These are phyloP conservation scores for Epistrophella euchroma DNA, from an alignment of 2,888 invertebrate genomes.

Conservation along the genomic window DNA sequence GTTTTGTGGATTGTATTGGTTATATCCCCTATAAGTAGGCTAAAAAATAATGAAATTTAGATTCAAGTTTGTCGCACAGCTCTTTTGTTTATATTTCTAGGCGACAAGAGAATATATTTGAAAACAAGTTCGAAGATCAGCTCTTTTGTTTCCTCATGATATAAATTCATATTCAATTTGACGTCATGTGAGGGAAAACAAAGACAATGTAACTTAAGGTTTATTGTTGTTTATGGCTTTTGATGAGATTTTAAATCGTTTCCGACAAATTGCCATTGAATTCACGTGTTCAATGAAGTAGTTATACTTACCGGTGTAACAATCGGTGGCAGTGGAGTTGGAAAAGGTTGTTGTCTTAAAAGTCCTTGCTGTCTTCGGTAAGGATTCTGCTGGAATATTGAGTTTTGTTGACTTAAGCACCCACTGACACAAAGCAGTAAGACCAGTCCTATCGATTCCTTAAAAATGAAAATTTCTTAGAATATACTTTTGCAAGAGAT, in stretches of 20 bases:
- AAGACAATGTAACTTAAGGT: constrained; percentile 29
- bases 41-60: constrained; percentile 49
- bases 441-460: constrained; percentile 59
- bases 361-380: constrained; percentile 79
- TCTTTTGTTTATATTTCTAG: constrained; percentile 70
- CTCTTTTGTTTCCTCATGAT: constrained; percentile 64
- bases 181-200: constrained; percentile 54
- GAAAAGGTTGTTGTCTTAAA: constrained; percentile 75
- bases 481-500: constrained; percentile 42
- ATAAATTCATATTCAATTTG: constrained; percentile 24
- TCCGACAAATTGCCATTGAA: constrained; percentile 66
- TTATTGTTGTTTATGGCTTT: constrained; percentile 68
- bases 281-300: constrained; percentile 41
- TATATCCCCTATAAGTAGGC: constrained; percentile 80
- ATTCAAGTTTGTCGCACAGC: constrained; percentile 52
- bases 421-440: constrained; percentile 72
- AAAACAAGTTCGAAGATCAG: constrained; percentile 62
- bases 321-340: constrained; percentile 78
- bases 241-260: constrained; percentile 57
- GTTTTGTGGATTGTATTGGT: constrained; percentile 81
- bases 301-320: constrained; percentile 77
- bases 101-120: constrained; percentile 63
- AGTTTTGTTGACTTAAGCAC: constrained; percentile 77
- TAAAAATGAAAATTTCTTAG: constrained; percentile 21
- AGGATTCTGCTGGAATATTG: constrained; percentile 80